Conservation (phyloP, 2,797 vertebrate genomes). For the Remorina albescens region DNA sequence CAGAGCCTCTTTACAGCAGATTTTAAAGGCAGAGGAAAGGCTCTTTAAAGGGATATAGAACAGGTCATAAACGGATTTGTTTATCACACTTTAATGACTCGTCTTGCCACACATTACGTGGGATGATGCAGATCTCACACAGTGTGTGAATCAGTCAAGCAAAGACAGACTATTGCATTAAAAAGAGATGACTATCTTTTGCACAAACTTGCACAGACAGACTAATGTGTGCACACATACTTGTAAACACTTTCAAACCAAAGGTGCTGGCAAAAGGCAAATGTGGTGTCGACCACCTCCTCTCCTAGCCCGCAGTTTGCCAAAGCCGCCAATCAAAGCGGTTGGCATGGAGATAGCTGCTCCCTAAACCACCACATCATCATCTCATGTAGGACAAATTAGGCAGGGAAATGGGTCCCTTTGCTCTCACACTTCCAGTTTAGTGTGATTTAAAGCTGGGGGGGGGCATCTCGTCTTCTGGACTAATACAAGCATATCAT, state of each 20-base stretch:
- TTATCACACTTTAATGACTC: constrained; percentile 76
- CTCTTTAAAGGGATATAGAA: constrained; percentile 75
- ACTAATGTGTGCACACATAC: background rate
- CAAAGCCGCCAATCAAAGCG: constrained; percentile 61
- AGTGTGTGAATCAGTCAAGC: constrained; percentile 54
- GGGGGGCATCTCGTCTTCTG: constrained; percentile 41
- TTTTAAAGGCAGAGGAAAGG: constrained; percentile 74
- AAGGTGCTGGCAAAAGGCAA: background rate
- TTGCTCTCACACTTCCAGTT: constrained; percentile 33
- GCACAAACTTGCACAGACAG: background rate
- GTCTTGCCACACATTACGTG: constrained; percentile 51
- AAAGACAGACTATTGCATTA: constrained; percentile 58
- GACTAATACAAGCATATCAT: constrained; percentile 37
- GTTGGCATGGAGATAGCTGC: constrained; percentile 54
- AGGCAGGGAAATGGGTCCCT: constrained; percentile 44
- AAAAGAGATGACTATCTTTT: constrained; percentile 35
- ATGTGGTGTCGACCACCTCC: constrained; percentile 3
- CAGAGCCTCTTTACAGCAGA: constrained; percentile 63
- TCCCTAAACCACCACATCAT: constrained; percentile 47
- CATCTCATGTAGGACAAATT: constrained; percentile 64
- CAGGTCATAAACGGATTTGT: constrained; percentile 71
- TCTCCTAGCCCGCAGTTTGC: constrained; percentile 25
- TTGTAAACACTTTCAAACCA: constrained; percentile 1
- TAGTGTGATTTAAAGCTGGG: constrained; percentile 48
- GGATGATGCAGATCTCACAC: constrained; percentile 43